Evolutionary conservation across 2,888 invertebrate genomes (phyloP).

Genomic region (Mystacides longicornis): DNA sequence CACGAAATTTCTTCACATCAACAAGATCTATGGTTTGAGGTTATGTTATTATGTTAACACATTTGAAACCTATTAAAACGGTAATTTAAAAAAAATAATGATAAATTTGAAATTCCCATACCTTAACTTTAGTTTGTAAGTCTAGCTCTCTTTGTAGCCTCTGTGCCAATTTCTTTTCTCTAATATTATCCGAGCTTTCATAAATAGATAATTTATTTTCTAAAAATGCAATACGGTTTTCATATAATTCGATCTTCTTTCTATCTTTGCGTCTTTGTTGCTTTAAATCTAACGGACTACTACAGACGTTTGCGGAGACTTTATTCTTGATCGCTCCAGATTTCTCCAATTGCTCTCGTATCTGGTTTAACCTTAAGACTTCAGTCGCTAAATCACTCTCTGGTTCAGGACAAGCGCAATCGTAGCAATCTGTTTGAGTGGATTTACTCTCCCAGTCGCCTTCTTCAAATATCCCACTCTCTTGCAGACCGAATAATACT

Average conservation of each 20-base stretch:
- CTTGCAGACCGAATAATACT: constrained; percentile 55
- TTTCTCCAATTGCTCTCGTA: constrained; percentile 55
- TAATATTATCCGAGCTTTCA: constrained; percentile 57
- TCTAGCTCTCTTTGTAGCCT: constrained; percentile 56
- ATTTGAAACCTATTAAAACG: background rate
- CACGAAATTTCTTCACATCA: background rate
- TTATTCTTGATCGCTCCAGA: constrained; percentile 46
- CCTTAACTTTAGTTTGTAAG: constrained; percentile 46
- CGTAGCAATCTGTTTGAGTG: constrained; percentile 54
- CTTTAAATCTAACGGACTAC: constrained; percentile 32
- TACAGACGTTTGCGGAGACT: constrained; percentile 38
- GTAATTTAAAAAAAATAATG: background rate
- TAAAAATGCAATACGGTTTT: constrained; percentile 55
- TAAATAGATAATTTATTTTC: constrained; percentile 59
- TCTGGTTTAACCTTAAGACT: constrained; percentile 56
- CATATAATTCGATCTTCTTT: constrained; percentile 51
- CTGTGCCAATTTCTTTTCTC: constrained; percentile 53
- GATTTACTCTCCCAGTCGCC: constrained; percentile 43
- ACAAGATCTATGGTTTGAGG: background rate
- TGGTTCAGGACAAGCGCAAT: constrained; percentile 41
- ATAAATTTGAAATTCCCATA: constrained; percentile 26
- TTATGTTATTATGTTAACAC: background rate
- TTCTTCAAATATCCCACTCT: constrained; percentile 67
- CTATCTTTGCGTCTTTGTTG: constrained; percentile 34
- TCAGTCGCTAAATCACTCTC: constrained; percentile 52